These are phyloP conservation scores for Diaperis boleti DNA, from an alignment of 2,888 invertebrate genomes.

Conservation along the genomic window DNA sequence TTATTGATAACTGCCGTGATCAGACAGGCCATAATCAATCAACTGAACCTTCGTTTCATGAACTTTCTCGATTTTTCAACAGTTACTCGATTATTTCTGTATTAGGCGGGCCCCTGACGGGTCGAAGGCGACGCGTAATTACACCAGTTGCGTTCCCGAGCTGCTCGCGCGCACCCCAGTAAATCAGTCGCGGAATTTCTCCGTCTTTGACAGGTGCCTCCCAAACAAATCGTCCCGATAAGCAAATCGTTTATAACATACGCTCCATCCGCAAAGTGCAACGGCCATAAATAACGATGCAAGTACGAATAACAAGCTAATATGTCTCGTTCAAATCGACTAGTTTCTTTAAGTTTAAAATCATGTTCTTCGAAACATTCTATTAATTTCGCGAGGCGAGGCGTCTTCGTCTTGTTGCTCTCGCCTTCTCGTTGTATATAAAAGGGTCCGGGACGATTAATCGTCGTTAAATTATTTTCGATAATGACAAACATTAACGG, in stretches of 20 bases:
- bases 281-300: slow-evolving; percentile 50
- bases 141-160: too few relatives aligned
- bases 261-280: slow-evolving; percentile 47
- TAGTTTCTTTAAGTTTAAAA: slow-evolving; percentile 59
- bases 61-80: slow-evolving; percentile 57
- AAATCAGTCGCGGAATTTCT: too few relatives aligned
- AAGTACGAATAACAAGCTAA: slow-evolving; percentile 50
- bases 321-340: slow-evolving; percentile 58
- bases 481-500: slow-evolving; percentile 26
- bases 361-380: slow-evolving; percentile 49
- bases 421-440: not conserved
- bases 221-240: slow-evolving; percentile 49
- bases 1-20: slow-evolving; percentile 62
- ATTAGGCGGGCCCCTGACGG: too few relatives aligned
- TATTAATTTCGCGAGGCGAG: slow-evolving; percentile 25
- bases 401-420: slow-evolving; percentile 4
- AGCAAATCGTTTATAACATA: slow-evolving; percentile 48
- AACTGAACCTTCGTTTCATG: slow-evolving; percentile 53
- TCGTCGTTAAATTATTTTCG: slow-evolving; percentile 19
- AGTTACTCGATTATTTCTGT: slow-evolving; percentile 54
- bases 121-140: too few relatives aligned
- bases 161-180: too few relatives aligned
- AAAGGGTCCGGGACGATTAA: too few relatives aligned
- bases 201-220: too few relatives aligned
- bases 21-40: slow-evolving; percentile 58